Evolutionary conservation across 1,140 invertebrate species (phyloP).

Genomic region (Scaptomyza pallida): DNA sequence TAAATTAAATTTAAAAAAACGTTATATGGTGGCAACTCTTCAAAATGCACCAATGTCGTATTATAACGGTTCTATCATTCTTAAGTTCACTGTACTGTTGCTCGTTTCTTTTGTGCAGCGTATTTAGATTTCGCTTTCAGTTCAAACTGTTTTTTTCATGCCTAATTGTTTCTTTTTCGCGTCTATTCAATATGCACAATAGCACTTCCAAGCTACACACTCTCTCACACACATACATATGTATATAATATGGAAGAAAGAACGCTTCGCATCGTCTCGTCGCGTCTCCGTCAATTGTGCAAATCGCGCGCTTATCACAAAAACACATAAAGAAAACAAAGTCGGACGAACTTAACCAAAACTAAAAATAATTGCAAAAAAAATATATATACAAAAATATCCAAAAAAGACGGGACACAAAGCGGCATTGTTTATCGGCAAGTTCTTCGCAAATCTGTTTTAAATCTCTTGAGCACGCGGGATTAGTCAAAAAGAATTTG

Average conservation of each 20-base stretch:
- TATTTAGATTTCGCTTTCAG: constrained; percentile 3
- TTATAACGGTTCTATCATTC: too few species aligned
- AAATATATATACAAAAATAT: constrained; percentile 9
- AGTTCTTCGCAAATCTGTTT: constrained; percentile 23
- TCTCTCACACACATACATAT: not conserved
- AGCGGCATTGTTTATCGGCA: constrained; percentile 17
- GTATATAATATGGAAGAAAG: constrained; percentile 3
- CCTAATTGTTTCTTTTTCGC: constrained; percentile 3
- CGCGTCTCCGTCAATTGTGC: constrained; percentile 22
- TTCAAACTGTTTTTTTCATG: not conserved
- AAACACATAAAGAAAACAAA: not conserved
- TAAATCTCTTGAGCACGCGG: constrained; percentile 37
- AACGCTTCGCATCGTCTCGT: constrained; percentile 11
- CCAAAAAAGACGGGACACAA: not conserved
- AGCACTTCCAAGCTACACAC: constrained; percentile 7
- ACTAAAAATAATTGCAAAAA: too few species aligned
- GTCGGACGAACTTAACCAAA: too few species aligned
- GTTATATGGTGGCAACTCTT: too few species aligned
- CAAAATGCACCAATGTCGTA: too few species aligned
- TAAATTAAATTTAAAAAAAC: too few species aligned
- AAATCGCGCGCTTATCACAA: constrained; percentile 32
- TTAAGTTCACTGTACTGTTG: too few species aligned
- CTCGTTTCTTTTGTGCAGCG: not conserved
- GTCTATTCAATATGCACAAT: constrained; percentile 47
- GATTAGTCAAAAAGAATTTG: constrained; percentile 32